Evolutionary conservation across 2,113 vertebrate genomes (phyloP).

Genomic region (Phrynocephalus versicolor): DNA sequence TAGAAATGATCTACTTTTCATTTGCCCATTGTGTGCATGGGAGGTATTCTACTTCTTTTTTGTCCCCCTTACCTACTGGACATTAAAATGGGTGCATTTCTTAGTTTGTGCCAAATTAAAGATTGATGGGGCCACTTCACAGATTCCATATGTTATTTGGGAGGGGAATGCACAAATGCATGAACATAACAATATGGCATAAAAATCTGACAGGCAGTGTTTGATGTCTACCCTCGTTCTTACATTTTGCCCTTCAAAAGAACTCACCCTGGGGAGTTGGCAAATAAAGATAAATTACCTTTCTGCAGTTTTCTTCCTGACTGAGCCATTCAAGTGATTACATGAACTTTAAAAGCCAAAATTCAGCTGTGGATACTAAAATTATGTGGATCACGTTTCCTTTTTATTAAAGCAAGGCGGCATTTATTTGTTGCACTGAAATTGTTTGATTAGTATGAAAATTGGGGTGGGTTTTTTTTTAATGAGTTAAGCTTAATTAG

Average conservation of each 20-base stretch:
- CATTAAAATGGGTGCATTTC: background rate
- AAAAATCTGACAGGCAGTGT: constrained; percentile 40
- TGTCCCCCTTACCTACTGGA: background rate
- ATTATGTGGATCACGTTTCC: constrained; percentile 11
- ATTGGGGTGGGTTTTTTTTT: background rate
- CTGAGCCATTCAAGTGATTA: constrained; percentile 51
- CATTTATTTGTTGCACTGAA: background rate
- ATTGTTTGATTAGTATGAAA: background rate
- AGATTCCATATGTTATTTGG: background rate
- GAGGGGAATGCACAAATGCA: background rate
- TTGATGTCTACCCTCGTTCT: constrained; percentile 36
- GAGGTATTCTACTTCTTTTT: background rate
- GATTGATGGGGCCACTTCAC: background rate
- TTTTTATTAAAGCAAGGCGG: background rate
- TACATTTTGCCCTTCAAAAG: constrained; percentile 45
- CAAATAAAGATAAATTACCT: constrained; percentile 64
- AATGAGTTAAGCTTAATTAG: background rate
- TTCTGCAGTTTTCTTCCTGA: constrained; percentile 50
- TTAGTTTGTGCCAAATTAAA: background rate
- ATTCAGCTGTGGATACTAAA: constrained; percentile 45
- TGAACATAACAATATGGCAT: background rate
- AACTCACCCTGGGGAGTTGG: constrained; percentile 37
- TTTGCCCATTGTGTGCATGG: background rate
- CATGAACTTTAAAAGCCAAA: constrained; percentile 27
- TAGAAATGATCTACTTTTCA: background rate